phyloP scores from a whole-genome alignment of 2,797 vertebrate species.

The Peromyscus nudipes region DNA sequence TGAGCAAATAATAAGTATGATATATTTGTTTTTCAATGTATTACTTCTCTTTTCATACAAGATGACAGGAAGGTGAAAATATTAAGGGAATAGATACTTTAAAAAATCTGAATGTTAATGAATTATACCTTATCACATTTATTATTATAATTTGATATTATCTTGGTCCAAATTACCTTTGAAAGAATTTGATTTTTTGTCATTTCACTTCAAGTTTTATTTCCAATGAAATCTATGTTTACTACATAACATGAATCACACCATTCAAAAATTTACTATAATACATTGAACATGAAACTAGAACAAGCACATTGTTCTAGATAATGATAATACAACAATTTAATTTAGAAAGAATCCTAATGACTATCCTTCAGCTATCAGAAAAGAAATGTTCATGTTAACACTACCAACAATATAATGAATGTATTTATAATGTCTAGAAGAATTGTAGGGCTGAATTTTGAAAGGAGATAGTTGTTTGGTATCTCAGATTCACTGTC shows the following conservation, averaged over 20 bases:
- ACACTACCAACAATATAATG: not conserved
- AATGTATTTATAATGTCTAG: not conserved
- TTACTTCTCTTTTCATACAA: not conserved
- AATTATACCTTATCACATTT: not conserved
- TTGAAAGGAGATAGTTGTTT: slow-evolving; percentile 2
- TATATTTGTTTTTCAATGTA: not conserved
- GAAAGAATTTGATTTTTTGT: not conserved
- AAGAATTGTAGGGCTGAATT: not conserved
- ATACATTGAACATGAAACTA: not conserved
- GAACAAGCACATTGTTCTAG: not conserved
- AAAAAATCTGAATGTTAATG: not conserved
- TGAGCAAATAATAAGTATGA: not conserved
- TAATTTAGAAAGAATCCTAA: not conserved
- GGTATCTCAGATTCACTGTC: slow-evolving; percentile 12
- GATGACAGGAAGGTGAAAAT: not conserved
- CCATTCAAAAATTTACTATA: not conserved
- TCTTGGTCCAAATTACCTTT: not conserved
- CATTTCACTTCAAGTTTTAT: not conserved
- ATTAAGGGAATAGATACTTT: not conserved
- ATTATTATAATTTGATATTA: slow-evolving; percentile 30
- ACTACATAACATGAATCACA: not conserved
- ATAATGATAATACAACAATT: not conserved
- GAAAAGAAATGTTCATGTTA: not conserved
- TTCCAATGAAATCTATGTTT: not conserved
- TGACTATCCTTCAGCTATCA: not conserved